Evolutionary conservation across 1,140 invertebrate genomes (phyloP), one percentile per base, ranked within the genome.

Genomic region (Piezodorus guildinii): DNA sequence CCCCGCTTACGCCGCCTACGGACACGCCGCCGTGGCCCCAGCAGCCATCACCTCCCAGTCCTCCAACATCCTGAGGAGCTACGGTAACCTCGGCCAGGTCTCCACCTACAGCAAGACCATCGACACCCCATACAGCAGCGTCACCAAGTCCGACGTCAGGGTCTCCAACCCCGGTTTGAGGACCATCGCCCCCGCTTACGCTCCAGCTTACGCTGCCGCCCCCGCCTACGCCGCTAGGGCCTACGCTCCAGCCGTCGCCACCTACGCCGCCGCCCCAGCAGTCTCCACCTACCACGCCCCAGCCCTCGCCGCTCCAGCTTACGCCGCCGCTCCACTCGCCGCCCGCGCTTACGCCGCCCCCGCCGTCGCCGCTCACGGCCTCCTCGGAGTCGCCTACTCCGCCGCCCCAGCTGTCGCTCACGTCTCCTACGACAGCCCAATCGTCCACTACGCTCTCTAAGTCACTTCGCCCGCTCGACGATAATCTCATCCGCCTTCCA

Each of bases 131-230:
- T 73, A 70, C 71, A 71, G 72, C 66, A 70, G 67, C 65, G 71
- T 74, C 54, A 69, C 70, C 56, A 75, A 75, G 65, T 69, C 69
- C 63, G 75, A 76, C 68, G 71, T 73, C 60, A 69, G 74, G 27
- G 69, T 73, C 39, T 74, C 70, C 70, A 75, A 75, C 70, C 72
- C 72, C 51, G 71, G 68, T 19, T 44, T 68, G 30, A 69, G 71
- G 63, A 69, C 71, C 65, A 60, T 56, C 52, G 17, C 52, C 23
- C 23, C 17, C 44, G 52, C 52, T 14, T 21, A 21, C 52, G 52
- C 52, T 25, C 52, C 51, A 56, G 58, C 52, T 23, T 12, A 14
- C 51, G n/a, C n/a, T 12, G 51, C 51, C 21, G n/a, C 51, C 3
- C n/a, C 21, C 3, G 51, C 51, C 51, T 5, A 8, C 21, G 51